Percentiles rank a stretch among this genome's conserved stretches.
These are phyloP conservation scores for Python bivittatus DNA, from an alignment of 2,113 vertebrate genomes.

Conservation along the genomic window DNA sequence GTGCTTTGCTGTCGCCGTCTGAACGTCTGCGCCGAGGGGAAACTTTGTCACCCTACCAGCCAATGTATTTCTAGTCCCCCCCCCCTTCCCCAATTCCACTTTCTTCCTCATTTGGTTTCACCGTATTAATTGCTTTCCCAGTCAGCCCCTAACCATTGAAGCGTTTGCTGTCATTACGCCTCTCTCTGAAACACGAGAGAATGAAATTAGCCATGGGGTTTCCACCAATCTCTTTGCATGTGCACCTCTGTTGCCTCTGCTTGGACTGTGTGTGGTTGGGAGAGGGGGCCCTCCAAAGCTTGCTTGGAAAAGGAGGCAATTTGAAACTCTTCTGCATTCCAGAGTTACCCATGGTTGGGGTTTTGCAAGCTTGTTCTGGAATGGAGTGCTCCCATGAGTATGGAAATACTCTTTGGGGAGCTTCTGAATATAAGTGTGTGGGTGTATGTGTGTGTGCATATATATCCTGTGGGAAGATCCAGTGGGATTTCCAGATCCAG, in stretches of 20 bases:
- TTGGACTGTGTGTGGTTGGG: not conserved
- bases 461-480: too few relatives aligned
- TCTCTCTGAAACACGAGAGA: not conserved
- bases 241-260: not conserved
- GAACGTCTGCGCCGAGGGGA: not conserved
- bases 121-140: not conserved
- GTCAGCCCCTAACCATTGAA: not conserved
- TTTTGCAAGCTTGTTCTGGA: accelerated
- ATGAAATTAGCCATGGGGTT: not conserved
- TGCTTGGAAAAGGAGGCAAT: not conserved
- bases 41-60: not conserved
- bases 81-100: not conserved
- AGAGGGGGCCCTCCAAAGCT: not conserved
- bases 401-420: not conserved
- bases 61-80: not conserved
- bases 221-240: not conserved
- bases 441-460: not conserved
- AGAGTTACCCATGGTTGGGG: not conserved
- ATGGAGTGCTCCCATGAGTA: accelerated
- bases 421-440: not conserved
- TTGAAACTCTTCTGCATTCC: not conserved
- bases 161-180: not conserved
- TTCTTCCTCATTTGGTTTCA: not conserved
- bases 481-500: too few relatives aligned
- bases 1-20: not conserved